Base-by-base conservation (phyloP, 53 echinoderm and acorn worm species). In the Crossaster papposus region DNA sequence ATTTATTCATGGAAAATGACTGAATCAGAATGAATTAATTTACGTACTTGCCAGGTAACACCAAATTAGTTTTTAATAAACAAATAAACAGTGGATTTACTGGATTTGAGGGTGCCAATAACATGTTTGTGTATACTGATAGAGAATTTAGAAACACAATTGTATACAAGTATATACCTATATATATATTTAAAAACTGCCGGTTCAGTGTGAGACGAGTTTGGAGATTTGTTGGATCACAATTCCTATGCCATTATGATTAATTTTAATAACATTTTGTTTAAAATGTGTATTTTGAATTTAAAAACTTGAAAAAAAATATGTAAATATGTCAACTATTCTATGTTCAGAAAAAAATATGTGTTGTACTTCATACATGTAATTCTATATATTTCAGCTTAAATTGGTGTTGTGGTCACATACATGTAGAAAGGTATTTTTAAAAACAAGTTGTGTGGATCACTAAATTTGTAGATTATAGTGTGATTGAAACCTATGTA, bases 321-420 rank as follows among this genome's bases (percentile, higher is more conserved):
- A 44, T 87, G 87, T 87, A 87, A 30, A 87, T 87, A 76, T 62
- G 77, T 75, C 87, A 62, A 76, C 34, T 72, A 36, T 55, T 58
- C 36, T 29, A 76, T 76, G 76, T 17, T 77, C 14, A 65, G 28
- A 83, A n/a, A 85, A 51, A 54, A 6, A 80, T 44, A 44, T 80
- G 80, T 80, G 62, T 77, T 68, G 29, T 80, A 55, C 31, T 44
- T 55, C 50, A 84, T 50, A n/a, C n/a, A n/a, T n/a, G n/a, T n/a
- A 52, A 84, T 84, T 53, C 72, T 84, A 72, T 72, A 84, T 84
- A 84, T 84, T 84, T 84, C 84, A 84, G 84, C 84, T 84, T 68
- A 78, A 51, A 84, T 72, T 51, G 72, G 30, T 84, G 84, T 84
- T 51, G 18, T 9, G 72, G 52, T 84, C 71, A 84, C 72, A 73